Evolutionary conservation across 2,797 vertebrate species (phyloP), one percentile per base, ranked within the genome.

Genomic region (Manis pentadactyla): DNA sequence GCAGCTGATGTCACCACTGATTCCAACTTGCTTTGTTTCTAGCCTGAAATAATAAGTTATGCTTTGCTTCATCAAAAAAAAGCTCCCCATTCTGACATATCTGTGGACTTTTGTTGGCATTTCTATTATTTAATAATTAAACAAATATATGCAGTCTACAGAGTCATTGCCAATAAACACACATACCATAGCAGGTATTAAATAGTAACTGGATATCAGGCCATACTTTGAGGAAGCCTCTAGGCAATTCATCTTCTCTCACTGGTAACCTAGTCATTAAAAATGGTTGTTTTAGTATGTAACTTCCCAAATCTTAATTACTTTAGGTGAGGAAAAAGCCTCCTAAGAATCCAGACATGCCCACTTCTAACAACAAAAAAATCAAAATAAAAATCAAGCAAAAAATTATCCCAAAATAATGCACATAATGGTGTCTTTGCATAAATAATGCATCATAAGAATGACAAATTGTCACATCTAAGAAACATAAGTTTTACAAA

Each of bases 151-250:
- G 21, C 88, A 94, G 68, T 71, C 57, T 69, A 85, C 37, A 92
- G n/a, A 77, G 21, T 95, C 51, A 61, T 34, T 90, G 49, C n/a
- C 79, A 95, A 94, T 88, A 87, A 96, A 92, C 90, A 94, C 49
- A 68, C 7, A 51, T 71, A 55, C 12, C 25, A 82, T 14, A 71
- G 53, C 23, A 66, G 31, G 46, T 92, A 31, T 89, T 86, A 90
- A 87, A 90, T 73, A 81, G 57, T 74, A 92, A 83, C 55, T 79
- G 21, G 49, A 21, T 5, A 82, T 46, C 57, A 53, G 39, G 49
- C 14, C 19, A 57, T 29, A n/a, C 15, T 27, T 74, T 73, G 29
- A 87, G 29, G 55, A 90, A 86, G 29, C 7, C 63, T 94, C 31
- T 34, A 53, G 49, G 14, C 17, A 87, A 83, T 81, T 94, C 34